phyloP scores from a whole-genome alignment of 35 echinoderm and acorn worm species.

The Heliocidaris tuberculata region DNA sequence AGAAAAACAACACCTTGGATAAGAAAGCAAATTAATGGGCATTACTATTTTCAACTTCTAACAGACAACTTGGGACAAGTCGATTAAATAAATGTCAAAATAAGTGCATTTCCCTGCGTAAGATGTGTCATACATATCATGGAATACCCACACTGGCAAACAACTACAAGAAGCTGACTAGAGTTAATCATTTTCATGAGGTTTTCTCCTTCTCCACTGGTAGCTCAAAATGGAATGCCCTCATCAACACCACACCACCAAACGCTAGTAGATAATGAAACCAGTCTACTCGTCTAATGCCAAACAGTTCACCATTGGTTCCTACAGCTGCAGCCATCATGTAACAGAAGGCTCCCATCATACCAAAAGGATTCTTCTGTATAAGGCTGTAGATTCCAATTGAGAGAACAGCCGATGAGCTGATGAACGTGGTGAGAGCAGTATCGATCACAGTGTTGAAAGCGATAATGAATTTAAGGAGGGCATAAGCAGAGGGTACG shows the following conservation, averaged over 20 bases:
- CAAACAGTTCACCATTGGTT: slow-evolving; percentile 60
- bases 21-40: too few species aligned
- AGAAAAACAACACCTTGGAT: too few species aligned
- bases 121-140: neutral
- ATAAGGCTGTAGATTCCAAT: slow-evolving; percentile 68
- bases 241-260: slow-evolving; percentile 71
- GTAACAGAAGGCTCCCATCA: slow-evolving; percentile 76
- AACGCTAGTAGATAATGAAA: slow-evolving; percentile 94
- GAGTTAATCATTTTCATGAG: neutral
- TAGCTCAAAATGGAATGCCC: slow-evolving; percentile 69
- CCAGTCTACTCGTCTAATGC: slow-evolving; percentile 80
- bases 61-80: too few species aligned
- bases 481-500: slow-evolving; percentile 33
- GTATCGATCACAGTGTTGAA: slow-evolving; percentile 25
- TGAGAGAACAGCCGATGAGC: slow-evolving; percentile 70
- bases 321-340: slow-evolving; percentile 70
- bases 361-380: slow-evolving; percentile 74
- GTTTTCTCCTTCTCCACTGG: slow-evolving; percentile 61
- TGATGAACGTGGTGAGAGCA: slow-evolving; percentile 39
- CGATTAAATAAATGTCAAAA: too few species aligned
- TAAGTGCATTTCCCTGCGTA: too few species aligned
- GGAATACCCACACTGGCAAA: neutral
- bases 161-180: neutral
- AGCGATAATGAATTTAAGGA: slow-evolving; percentile 55
- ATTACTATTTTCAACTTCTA: too few species aligned